Base-by-base conservation (phyloP, 2,113 vertebrate species). In the Pampusana beccarii region DNA sequence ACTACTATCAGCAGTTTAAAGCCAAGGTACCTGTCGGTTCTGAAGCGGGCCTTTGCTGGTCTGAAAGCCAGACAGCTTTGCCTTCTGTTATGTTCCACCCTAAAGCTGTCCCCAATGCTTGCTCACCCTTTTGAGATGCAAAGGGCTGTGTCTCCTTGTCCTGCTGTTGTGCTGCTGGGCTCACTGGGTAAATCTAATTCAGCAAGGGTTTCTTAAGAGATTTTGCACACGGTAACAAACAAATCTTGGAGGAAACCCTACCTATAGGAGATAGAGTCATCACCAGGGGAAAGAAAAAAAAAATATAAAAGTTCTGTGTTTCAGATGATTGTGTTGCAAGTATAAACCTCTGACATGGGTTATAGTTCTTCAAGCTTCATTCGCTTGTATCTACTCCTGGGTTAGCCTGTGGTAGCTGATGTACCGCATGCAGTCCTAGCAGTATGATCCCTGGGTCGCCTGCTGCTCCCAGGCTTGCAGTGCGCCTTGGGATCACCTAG, bases 341-440 rank as follows among this genome's bases (percentile, higher is more conserved):
- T 42, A 7, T 9, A 56, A 88, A 51, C 17, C n/a, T 11, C n/a
- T 53, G 46, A 33, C 57, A 20, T 1, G 4, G 26, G 21, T 44
- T 65, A 13, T 8, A 73, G 20, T 11, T n/a, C 26, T 69, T 77
- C 26, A 44, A 50, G 33, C 0, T 13, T 17, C 29, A 64, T 83
- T 60, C 1, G 1, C 23, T 23, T 28, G 8, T 33, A 4, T n/a
- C 25, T 54, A 0, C 16, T 80, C 14, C n/a, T 67, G 53, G 25
- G 34, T 46, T 79, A 44, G 26, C 8, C 16, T 9, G n/a, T 25
- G 48, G n/a, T 28, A 13, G n/a, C 16, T 66, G 56, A 8, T 13
- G 17, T 2, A 24, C 10, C 0, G 2, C 17, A 6, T 1, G 3
- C 9, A 11, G 16, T 10, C 51, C 23, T n/a, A 44, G 40, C 6